Evolutionary conservation across 1,140 invertebrate species (phyloP).

Genomic region (Eupeodes corollae): DNA sequence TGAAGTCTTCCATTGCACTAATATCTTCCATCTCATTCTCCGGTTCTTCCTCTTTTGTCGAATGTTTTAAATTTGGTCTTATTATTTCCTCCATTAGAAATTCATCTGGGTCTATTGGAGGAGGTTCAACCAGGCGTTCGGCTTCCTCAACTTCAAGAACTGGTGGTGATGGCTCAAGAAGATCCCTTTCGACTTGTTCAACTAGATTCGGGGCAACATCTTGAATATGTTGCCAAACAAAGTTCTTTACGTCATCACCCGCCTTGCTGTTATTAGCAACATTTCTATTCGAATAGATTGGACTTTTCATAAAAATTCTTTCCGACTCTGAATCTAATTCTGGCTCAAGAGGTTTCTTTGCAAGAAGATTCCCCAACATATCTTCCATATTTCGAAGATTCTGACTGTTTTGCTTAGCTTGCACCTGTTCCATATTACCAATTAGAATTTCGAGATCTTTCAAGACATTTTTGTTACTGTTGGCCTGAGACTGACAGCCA

Average conservation of each 20-base stretch:
- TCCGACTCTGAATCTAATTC: slow-evolving; percentile 30
- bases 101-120: slow-evolving; percentile 17
- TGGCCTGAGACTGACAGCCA: neutral
- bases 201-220: slow-evolving; percentile 34
- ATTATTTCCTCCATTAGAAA: slow-evolving; percentile 30
- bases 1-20: slow-evolving; percentile 28
- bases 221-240: slow-evolving; percentile 37
- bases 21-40: slow-evolving; percentile 19
- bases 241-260: slow-evolving; percentile 26
- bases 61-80: slow-evolving; percentile 23
- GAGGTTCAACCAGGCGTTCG: slow-evolving; percentile 6
- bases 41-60: slow-evolving; percentile 21
- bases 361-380: slow-evolving; percentile 22
- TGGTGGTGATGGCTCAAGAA: slow-evolving; percentile 11
- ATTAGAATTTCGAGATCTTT: slow-evolving; percentile 36
- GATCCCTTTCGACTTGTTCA: slow-evolving; percentile 36
- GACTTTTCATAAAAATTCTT: slow-evolving; percentile 32
- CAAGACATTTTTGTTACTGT: slow-evolving; percentile 16
- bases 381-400: slow-evolving; percentile 30
- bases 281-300: slow-evolving; percentile 16
- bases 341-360: slow-evolving; percentile 18
- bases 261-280: neutral
- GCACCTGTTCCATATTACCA: slow-evolving; percentile 34
- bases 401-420: slow-evolving; percentile 31
- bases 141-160: slow-evolving; percentile 1